phyloP scores from a whole-genome alignment of 2,888 invertebrate genomes.

The Phania funesta region DNA sequence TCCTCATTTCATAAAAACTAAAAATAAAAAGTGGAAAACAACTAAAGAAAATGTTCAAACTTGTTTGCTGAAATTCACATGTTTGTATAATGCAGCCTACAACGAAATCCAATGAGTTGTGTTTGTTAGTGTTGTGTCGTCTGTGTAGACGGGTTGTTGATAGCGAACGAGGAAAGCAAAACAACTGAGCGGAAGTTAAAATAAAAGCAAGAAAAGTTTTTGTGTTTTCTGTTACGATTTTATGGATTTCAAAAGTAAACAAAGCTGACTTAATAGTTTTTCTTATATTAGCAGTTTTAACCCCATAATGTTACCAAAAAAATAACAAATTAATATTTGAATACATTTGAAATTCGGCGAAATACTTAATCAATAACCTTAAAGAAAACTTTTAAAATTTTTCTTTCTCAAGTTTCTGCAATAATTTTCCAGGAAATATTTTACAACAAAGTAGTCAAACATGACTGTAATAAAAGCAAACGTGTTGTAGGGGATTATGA shows the following conservation, averaged over 20 bases:
- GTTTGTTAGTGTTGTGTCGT: neutral
- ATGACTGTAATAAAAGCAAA: neutral
- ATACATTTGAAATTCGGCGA: no score
- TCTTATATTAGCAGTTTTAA: neutral
- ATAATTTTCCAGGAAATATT: neutral
- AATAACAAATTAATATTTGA: no score
- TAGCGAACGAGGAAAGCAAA: neutral
- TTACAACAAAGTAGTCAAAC: neutral
- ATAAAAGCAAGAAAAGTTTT: neutral
- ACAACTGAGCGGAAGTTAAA: conserved; percentile 25
- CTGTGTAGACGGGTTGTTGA: neutral
- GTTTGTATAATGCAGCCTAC: neutral
- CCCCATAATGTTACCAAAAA: neutral
- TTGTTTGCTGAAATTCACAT: conserved; percentile 49
- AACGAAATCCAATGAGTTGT: neutral
- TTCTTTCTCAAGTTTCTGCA: neutral
- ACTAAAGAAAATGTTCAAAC: conserved; percentile 16
- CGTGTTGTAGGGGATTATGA: neutral
- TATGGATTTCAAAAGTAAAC: neutral
- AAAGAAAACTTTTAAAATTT: no score
- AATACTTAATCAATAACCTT: no score
- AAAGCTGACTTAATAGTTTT: neutral
- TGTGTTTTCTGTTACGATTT: neutral
- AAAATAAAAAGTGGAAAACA: neutral
- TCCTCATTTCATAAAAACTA: conserved; percentile 46